phyloP scores from a whole-genome alignment of 2,888 invertebrate species.

The Melinaea marsaeus region DNA sequence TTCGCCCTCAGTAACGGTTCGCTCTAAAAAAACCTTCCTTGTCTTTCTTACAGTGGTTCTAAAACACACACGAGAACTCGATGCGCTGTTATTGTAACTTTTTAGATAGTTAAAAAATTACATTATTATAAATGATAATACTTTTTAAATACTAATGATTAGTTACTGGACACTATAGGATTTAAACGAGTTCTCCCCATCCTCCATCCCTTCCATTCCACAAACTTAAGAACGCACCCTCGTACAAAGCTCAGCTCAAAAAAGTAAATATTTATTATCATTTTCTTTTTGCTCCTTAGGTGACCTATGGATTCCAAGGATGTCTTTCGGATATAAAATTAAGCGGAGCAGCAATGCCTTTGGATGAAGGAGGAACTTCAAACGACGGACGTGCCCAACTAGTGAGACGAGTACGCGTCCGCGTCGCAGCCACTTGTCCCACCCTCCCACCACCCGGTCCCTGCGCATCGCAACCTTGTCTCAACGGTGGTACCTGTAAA shows the following conservation, averaged over 20 bases:
- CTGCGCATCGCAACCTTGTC: constrained; percentile 65
- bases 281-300: constrained; percentile 59
- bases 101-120: too few relatives aligned
- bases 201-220: too few relatives aligned
- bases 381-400: constrained; percentile 57
- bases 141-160: too few relatives aligned
- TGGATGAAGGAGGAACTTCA: constrained; percentile 70
- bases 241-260: background rate
- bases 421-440: constrained; percentile 46
- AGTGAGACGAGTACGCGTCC: constrained; percentile 57
- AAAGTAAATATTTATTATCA: background rate
- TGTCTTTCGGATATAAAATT: constrained; percentile 93
- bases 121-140: too few relatives aligned
- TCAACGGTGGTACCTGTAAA: constrained; percentile 79
- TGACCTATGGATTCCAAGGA: constrained; percentile 91
- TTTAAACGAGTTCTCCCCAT: too few relatives aligned
- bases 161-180: too few relatives aligned
- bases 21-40: too few relatives aligned
- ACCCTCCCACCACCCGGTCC: constrained; percentile 55
- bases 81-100: too few relatives aligned
- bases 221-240: too few relatives aligned
- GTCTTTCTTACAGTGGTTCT: too few relatives aligned
- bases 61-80: too few relatives aligned
- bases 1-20: too few relatives aligned
- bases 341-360: constrained; percentile 84